Percentiles rank a stretch among this genome's conserved stretches.
phyloP scores from a whole-genome alignment of 2,888 invertebrate genomes.

The Drosophila recens region DNA sequence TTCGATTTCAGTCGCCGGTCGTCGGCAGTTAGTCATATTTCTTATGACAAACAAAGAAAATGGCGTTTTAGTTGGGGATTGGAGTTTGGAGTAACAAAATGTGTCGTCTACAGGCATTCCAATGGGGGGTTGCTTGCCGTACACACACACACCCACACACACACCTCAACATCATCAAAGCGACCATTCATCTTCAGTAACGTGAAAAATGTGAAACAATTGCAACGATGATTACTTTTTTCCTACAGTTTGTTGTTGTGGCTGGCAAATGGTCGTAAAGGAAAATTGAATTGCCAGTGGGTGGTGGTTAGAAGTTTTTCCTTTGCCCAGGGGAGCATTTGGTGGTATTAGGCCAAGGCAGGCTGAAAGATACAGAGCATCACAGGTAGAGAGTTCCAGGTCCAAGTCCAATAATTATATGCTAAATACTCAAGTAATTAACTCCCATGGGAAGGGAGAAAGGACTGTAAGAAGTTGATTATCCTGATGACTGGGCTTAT shows the following conservation, averaged over 20 bases:
- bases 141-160: slow-evolving; percentile 4
- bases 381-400: slow-evolving; percentile 11
- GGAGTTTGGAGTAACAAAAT: slow-evolving; percentile 19
- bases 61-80: slow-evolving; percentile 33
- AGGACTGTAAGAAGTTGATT: slow-evolving; percentile 55
- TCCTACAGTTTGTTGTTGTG: slow-evolving; percentile 45
- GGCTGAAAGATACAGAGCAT: background rate
- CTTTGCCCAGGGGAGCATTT: slow-evolving; percentile 61
- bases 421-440: slow-evolving; percentile 77
- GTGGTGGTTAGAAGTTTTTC: slow-evolving; percentile 52
- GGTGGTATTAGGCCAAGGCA: slow-evolving; percentile 8
- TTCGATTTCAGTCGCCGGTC: slow-evolving; percentile 52
- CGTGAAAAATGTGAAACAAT: slow-evolving; percentile 80
- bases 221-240: slow-evolving; percentile 80
- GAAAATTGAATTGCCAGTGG: slow-evolving; percentile 78
- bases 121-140: slow-evolving; percentile 31
- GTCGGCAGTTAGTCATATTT: slow-evolving; percentile 73
- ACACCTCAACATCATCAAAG: slow-evolving; percentile 69
- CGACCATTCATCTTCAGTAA: slow-evolving; percentile 68
- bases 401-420: slow-evolving; percentile 74
- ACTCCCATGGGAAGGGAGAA: slow-evolving; percentile 58
- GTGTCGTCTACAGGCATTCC: slow-evolving; percentile 77
- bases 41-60: slow-evolving; percentile 53
- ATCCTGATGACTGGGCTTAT: slow-evolving; percentile 50
- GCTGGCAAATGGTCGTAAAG: slow-evolving; percentile 64